Evolutionary conservation across 2,888 invertebrate genomes (phyloP), one percentile per base, ranked within the genome.

Genomic region (Tipula lateralis): DNA sequence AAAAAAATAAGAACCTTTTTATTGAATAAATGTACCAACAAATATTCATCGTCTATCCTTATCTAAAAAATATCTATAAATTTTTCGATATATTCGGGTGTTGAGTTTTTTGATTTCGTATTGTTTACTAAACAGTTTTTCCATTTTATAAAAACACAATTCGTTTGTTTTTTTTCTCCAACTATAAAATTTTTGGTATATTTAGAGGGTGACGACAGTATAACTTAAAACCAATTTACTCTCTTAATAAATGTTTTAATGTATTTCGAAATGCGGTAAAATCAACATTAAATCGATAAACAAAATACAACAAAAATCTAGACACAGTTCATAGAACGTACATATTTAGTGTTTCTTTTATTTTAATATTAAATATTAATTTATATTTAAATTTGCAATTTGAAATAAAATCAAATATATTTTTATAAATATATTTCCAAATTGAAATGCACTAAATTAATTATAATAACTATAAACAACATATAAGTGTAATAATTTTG

Each of bases 181-280:
- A 39, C 5, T n/a, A 39, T 24, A 66, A 66, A 9, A 24, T 66
- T 24, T 24, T 13, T 24, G 66, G 24, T 66, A 66, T 66, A 9
- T 66, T 24, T 24, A 24, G 66, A 66, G 66, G 66, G 66, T 66
- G 66, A 66, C n/a, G n/a, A n/a, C 66, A 66, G 19, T 24, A 66
- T 66, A 19, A 66, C 66, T 24, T 66, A 19, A 24, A 19, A 66
- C 7, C 24, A 24, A 24, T 24, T 66, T 66, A 66, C 66, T 66
- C 66, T 66, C 66, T 24, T 3, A 9, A 24, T 66, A 66, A 7
- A 66, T 66, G 24, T 66, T 66, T 66, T 66, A 66, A 66, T 66
- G 66, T 66, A 66, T 24, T 66, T 66, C 66, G 24, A 66, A 66
- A 66, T 66, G 66, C 66, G 66, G 66, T 66, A 66, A 66, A 66